A percentile compares a stretch with the other conserved stretches of the same genome.
Evolutionary conservation across 2,797 vertebrate genomes (phyloP).

Genomic region (Tragopan temminckii): DNA sequence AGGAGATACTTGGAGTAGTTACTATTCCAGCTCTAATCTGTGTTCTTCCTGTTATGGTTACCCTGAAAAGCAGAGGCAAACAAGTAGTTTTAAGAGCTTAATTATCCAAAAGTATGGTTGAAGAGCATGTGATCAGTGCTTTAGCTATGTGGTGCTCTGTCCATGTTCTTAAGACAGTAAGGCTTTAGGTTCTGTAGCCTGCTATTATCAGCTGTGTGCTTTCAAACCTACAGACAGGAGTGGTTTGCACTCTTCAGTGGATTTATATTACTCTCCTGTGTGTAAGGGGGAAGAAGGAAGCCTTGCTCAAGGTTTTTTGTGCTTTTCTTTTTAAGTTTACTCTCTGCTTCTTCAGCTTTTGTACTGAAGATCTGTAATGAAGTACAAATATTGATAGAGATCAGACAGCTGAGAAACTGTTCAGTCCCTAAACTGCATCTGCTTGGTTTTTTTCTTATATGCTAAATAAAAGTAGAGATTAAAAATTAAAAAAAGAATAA

Average conservation of each 20-base stretch:
- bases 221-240: background rate
- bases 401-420: conserved; percentile 50
- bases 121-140: rapidly evolving
- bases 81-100: background rate
- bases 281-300: background rate
- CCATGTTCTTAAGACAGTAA: rapidly evolving
- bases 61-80: background rate
- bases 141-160: background rate
- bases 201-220: background rate
- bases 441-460: conserved; percentile 7
- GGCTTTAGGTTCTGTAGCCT: background rate
- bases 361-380: conserved; percentile 13
- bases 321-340: conserved; percentile 19
- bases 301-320: background rate
- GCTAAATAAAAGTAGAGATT: conserved; percentile 51
- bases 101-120: background rate
- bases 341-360: conserved; percentile 9
- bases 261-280: background rate
- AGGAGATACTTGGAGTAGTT: background rate
- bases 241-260: background rate
- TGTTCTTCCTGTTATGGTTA: background rate
- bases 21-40: background rate
- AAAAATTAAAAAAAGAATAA: background rate
- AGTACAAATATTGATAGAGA: conserved; percentile 1
- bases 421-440: conserved; percentile 70